Conservation (phyloP, 53 echinoderm and acorn worm genomes). For the Astropecten irregularis region DNA sequence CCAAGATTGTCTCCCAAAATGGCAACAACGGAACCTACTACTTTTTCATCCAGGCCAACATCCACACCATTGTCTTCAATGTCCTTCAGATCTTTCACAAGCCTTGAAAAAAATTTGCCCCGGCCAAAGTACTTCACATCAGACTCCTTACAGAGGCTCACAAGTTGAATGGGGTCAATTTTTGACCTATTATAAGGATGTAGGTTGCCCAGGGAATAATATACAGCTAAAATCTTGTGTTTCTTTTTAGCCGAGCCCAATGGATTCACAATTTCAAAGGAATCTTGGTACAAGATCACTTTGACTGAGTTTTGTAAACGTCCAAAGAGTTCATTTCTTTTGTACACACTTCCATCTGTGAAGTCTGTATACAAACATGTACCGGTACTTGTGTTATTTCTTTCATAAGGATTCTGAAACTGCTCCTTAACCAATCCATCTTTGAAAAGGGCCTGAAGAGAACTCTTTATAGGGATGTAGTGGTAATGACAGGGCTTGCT, state of each 20-base stretch:
- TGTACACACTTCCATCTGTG: slow-evolving; percentile 52
- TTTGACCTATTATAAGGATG: slow-evolving; percentile 30
- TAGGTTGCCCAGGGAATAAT: slow-evolving; percentile 29
- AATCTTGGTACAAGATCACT: slow-evolving; percentile 53
- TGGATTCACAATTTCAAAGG: slow-evolving; percentile 61
- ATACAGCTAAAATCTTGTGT: slow-evolving; percentile 46
- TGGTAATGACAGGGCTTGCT: slow-evolving; percentile 38
- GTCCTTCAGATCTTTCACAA: slow-evolving; percentile 28
- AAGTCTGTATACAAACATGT: slow-evolving; percentile 26
- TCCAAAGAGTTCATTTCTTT: slow-evolving; percentile 11
- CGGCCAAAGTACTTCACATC: slow-evolving; percentile 13
- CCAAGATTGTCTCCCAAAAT: slow-evolving; percentile 58
- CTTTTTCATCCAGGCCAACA: background rate
- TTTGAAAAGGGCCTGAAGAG: slow-evolving; percentile 27
- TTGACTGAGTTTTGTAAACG: background rate
- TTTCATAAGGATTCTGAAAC: background rate
- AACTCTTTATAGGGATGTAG: slow-evolving; percentile 70
- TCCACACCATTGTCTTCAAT: slow-evolving; percentile 31
- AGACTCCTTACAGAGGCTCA: slow-evolving; percentile 45
- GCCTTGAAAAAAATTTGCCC: slow-evolving; percentile 10
- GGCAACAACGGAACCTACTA: background rate
- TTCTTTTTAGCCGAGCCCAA: slow-evolving; percentile 53
- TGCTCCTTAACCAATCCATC: slow-evolving; percentile 38
- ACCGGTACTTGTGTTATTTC: background rate
- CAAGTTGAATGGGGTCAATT: slow-evolving; percentile 59